These are phyloP conservation scores for Chinchilla lanigera DNA, from an alignment of 2,113 vertebrate genomes.

Conservation along the genomic window DNA sequence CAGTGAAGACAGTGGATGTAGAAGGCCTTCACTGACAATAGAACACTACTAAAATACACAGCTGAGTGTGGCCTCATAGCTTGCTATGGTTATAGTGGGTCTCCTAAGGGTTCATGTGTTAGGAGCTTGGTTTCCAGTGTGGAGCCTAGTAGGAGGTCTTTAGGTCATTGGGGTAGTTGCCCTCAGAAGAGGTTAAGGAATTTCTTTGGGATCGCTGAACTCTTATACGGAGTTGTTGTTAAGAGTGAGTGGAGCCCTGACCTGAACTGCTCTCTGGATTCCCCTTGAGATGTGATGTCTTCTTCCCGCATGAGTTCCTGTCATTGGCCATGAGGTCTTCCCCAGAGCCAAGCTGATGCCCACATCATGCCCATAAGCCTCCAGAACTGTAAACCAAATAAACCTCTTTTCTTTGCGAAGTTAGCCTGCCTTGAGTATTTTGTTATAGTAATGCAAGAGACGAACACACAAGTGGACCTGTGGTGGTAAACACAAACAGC, in stretches of 20 bases:
- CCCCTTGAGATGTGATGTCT: not conserved
- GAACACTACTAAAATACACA: accelerated
- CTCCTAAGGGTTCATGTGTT: not conserved
- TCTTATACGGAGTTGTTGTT: not conserved
- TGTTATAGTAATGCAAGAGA: not conserved
- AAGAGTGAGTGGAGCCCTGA: not conserved
- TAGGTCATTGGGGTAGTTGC: not conserved
- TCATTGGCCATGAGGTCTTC: not conserved
- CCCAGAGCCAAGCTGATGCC: not conserved
- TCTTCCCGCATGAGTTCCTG: not conserved
- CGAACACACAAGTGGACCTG: not conserved
- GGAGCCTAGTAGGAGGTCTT: not conserved
- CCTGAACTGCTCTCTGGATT: not conserved
- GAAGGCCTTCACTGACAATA: too few relatives aligned
- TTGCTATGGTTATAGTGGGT: not conserved
- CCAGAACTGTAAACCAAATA: not conserved
- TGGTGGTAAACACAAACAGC: not conserved
- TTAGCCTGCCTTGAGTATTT: not conserved
- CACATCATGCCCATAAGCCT: not conserved
- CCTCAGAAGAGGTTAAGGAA: not conserved
- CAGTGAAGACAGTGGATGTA: not conserved
- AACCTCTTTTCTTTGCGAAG: not conserved
- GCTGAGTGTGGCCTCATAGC: accelerated
- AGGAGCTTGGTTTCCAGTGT: not conserved
- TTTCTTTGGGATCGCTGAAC: not conserved